Conservation (phyloP, 2,797 vertebrate species). For the Sciurus carolinensis region DNA sequence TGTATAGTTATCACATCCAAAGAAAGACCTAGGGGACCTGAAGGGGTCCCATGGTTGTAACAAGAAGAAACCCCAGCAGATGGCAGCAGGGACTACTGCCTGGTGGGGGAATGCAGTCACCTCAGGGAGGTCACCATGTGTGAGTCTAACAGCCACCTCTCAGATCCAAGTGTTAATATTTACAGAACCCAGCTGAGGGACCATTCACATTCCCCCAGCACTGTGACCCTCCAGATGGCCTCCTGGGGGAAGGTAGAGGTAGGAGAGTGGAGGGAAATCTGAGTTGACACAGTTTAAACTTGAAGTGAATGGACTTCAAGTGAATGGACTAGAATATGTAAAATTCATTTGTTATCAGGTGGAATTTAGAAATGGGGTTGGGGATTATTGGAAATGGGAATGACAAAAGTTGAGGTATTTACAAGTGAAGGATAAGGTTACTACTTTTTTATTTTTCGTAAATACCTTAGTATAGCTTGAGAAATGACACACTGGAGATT, state of each 20-base stretch:
- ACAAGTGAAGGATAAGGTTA: background rate
- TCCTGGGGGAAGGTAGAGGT: background rate
- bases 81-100: conserved; percentile 73
- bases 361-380: accelerated
- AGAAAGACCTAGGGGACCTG: background rate
- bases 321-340: background rate
- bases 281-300: background rate
- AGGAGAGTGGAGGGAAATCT: background rate
- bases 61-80: conserved; percentile 69
- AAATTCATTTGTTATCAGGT: background rate
- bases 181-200: background rate
- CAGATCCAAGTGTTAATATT: accelerated
- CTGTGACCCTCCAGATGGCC: background rate
- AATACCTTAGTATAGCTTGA: background rate
- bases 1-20: background rate
- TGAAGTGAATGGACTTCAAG: background rate
- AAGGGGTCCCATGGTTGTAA: conserved; percentile 16
- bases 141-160: background rate
- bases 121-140: background rate
- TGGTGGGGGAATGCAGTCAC: background rate
- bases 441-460: background rate
- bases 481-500: conserved; percentile 27
- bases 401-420: background rate
- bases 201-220: background rate
- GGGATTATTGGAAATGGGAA: background rate